These are phyloP conservation scores for Periophthalmus magnuspinnatus DNA, from an alignment of 2,797 vertebrate genomes.

Conservation along the genomic window DNA sequence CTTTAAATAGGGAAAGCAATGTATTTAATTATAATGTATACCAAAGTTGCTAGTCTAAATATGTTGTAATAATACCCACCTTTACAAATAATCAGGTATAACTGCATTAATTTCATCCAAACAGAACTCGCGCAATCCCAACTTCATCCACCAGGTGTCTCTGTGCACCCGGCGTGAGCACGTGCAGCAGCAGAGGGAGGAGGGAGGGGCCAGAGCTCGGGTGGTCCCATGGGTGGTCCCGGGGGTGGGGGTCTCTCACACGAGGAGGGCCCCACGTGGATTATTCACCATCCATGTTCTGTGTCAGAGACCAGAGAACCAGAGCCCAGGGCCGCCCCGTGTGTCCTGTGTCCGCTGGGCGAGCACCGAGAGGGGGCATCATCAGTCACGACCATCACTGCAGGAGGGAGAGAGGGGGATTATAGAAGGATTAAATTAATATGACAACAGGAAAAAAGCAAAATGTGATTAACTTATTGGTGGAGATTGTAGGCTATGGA, in stretches of 20 bases:
- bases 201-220: constrained; percentile 37
- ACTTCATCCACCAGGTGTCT: constrained; percentile 54
- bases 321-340: background rate
- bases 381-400: background rate
- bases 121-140: background rate
- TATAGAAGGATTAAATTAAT: too few species aligned
- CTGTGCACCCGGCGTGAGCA: constrained; percentile 1
- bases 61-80: too few species aligned
- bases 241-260: constrained; percentile 48
- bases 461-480: too few species aligned
- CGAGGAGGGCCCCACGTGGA: constrained; percentile 41
- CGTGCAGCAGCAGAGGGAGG: constrained; percentile 16
- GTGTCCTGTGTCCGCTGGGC: background rate
- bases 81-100: too few species aligned
- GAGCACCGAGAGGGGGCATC: background rate
- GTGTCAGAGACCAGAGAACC: constrained; percentile 15
- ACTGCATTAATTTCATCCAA: too few species aligned
- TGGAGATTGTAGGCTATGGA: too few species aligned
- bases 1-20: too few species aligned
- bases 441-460: too few species aligned
- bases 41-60: too few species aligned
- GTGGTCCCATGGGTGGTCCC: constrained; percentile 34
- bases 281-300: constrained; percentile 44
- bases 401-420: too few species aligned
- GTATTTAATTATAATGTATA: too few species aligned